Evolutionary conservation across 2,888 invertebrate species (phyloP).

Genomic region (Orthosia incerta): DNA sequence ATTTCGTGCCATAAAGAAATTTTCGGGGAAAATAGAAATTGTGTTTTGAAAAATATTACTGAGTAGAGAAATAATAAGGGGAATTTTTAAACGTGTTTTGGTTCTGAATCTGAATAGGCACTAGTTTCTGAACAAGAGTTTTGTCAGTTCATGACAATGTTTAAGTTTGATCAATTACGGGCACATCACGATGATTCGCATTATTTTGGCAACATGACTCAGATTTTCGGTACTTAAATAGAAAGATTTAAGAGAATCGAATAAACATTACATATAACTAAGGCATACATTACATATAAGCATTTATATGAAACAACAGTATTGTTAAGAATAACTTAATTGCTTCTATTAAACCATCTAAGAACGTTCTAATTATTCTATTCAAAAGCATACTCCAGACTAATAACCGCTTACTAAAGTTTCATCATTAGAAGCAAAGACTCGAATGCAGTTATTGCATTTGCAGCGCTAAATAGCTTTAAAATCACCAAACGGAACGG

Average conservation of each 20-base stretch:
- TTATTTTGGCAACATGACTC: slow-evolving; percentile 1
- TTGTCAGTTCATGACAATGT: slow-evolving; percentile 13
- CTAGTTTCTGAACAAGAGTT: background rate
- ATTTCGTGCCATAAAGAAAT: slow-evolving; percentile 39
- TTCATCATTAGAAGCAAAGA: slow-evolving; percentile 32
- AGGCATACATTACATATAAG: too few relatives aligned
- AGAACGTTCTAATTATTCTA: slow-evolving; percentile 19
- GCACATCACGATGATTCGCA: slow-evolving; percentile 1
- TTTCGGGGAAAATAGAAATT: slow-evolving; percentile 28
- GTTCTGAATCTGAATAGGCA: background rate
- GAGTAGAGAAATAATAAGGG: slow-evolving; percentile 18
- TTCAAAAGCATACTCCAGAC: slow-evolving; percentile 30
- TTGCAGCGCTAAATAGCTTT: slow-evolving; percentile 30
- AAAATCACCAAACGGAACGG: slow-evolving; percentile 44
- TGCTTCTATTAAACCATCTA: slow-evolving; percentile 5
- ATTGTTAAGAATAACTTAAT: background rate
- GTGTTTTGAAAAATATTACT: slow-evolving; percentile 33
- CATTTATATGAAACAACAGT: slow-evolving; percentile 7
- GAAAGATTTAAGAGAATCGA: background rate
- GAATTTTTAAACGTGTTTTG: background rate
- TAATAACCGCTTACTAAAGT: slow-evolving; percentile 9
- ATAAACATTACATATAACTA: background rate
- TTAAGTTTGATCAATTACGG: background rate
- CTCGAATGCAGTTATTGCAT: slow-evolving; percentile 8
- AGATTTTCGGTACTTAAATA: slow-evolving; percentile 15